phyloP scores from a whole-genome alignment of 2,888 invertebrate species.

The Yponomeuta evonymella region DNA sequence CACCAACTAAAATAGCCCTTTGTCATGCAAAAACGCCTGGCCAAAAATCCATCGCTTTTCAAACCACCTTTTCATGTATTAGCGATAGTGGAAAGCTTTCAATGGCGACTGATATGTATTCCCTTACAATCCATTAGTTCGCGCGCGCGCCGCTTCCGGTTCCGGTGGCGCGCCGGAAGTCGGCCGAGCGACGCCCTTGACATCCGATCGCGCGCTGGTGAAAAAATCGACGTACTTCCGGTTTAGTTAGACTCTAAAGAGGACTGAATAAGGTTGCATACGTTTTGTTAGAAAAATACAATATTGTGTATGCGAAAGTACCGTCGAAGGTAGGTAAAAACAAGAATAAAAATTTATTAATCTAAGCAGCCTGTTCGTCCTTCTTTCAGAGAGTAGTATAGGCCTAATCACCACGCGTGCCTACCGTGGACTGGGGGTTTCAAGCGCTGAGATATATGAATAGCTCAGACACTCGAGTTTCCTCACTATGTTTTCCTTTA shows the following conservation, averaged over 20 bases:
- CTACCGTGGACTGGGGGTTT: too few relatives aligned
- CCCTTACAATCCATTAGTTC: slow-evolving; percentile 45
- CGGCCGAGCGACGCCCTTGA: slow-evolving; percentile 6
- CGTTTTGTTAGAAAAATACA: not conserved
- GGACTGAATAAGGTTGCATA: not conserved
- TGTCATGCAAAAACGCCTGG: not conserved
- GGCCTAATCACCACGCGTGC: too few relatives aligned
- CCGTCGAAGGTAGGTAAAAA: too few relatives aligned
- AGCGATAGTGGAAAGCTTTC: not conserved
- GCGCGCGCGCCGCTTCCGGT: slow-evolving; percentile 37
- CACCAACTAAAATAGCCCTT: not conserved
- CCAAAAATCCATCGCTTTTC: not conserved
- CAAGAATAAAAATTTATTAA: too few relatives aligned
- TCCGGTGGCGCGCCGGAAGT: slow-evolving; percentile 29
- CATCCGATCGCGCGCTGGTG: slow-evolving; percentile 4
- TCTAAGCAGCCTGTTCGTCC: too few relatives aligned
- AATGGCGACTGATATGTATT: slow-evolving; percentile 32
- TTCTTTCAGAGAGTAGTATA: too few relatives aligned
- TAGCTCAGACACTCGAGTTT: too few relatives aligned
- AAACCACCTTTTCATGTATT: not conserved
- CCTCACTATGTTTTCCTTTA: too few relatives aligned
- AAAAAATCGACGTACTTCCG: not conserved
- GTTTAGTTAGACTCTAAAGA: not conserved
- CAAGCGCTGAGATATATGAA: too few relatives aligned
- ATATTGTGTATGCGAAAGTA: not conserved